Evolutionary conservation across 1,140 invertebrate genomes (phyloP), one percentile per base, ranked within the genome.

Genomic region (Platyscapa corneri): DNA sequence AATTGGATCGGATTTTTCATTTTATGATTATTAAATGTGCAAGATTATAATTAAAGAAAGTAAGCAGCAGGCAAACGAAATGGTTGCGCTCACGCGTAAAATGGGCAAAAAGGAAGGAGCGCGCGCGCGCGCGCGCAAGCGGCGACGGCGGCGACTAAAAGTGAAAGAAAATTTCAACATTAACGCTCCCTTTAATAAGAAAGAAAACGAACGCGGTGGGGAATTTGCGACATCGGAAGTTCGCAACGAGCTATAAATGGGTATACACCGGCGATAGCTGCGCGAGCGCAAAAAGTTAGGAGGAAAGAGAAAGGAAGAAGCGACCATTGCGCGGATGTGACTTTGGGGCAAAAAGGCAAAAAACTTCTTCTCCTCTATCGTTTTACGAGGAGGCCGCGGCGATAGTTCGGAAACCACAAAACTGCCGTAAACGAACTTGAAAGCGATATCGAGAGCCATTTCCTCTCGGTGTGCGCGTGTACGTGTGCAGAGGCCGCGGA

Each of bases 361-460:
- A 72, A 72, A 53, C 49, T 53, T 53, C 18, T 72, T 39, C 32
- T 72, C 37, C 27, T 74, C 37, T 42, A 42, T 74, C 27, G 20
- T 74, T 70, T 74, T 42, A 74, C 37, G 70, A 74, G 30, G 37
- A n/a, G 18, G 67, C 32, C 67, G 67, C 23, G 27, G 67, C 23
- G 27, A n/a, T 74, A 74, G 3, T 23, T 74, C 70, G 39, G 70
- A 74, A 42, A 56, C 53, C 30, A 34, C 60, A 60, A 82, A 82
- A 60, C 39, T 56, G 16, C 60, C 49, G 70, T 42, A 64, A 60
- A 60, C 56, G 53, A 60, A 64, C 77, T 60, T 37, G 53, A 64
- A 60, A 79, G 34, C 20, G 75, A 77, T 77, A 77, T 77, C 37
- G 70, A 42, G 27, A 70, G 67, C 18, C 34, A 70, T 70, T 70